Evolutionary conservation across 92 coral and sea anemone genomes (phyloP), one percentile per base, ranked within the genome.

Genomic region (Scolanthus callimorphus): DNA sequence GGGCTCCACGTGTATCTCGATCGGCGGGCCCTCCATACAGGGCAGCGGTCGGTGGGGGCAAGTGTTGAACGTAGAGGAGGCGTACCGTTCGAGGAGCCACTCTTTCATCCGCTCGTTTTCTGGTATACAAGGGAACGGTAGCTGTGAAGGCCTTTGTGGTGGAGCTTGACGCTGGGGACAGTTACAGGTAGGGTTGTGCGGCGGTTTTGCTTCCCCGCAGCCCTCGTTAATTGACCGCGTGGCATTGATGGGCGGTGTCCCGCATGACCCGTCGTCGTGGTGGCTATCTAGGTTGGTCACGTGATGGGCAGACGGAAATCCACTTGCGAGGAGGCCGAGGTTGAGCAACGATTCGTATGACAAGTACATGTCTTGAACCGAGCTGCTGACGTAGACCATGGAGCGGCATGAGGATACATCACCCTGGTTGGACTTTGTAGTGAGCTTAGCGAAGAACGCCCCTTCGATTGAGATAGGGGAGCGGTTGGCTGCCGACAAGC

Each of bases 401-500:
- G 83, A 74, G 77, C 61, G 67, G 72, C 91, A 78, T 25, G 82
- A 43, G 2, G 79, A 31, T 38, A 24, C 48, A 45, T 75, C 69
- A n/a, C 81, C 79, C 25, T 30, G 55, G 20, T 13, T 62, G 38
- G 34, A 25, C 21, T 19, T 17, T 22, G 82, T 46, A 1, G 78
- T 49, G 60, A 86, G 79, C 71, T 45, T 66, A 27, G 88, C 85
- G 17, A 81, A 81, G 79, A 86, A 86, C 17, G 88, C 88, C 0
- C 85, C 88, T 54, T 70, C 82, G n/a, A 81, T 86, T 20, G 81
- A 25, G 50, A 85, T 85, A 60, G 88, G 81, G 26, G 81, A 85
- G 80, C 85, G 84, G 84, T 85, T 85, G 29, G 87, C 78, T 34
- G 94, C 84, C 19, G 94, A 74, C 39, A 78, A 55, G 70, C 84